These are phyloP conservation scores for Meta bourneti DNA, from an alignment of 2,888 invertebrate genomes.

Conservation along the genomic window DNA sequence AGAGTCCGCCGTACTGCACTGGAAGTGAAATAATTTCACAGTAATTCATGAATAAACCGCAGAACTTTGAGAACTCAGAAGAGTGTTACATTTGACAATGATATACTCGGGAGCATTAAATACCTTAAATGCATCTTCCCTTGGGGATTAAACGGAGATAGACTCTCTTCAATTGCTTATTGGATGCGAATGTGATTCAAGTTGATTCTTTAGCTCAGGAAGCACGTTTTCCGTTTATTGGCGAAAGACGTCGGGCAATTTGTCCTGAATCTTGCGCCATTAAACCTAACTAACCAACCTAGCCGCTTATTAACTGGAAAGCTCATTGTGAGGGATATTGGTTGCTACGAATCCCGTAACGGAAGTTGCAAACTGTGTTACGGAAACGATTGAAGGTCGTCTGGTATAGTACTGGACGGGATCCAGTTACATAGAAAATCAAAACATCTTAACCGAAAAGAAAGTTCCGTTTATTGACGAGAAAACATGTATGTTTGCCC, in stretches of 20 bases:
- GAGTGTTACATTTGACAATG: not conserved
- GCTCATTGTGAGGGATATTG: no score
- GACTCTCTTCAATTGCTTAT: not conserved
- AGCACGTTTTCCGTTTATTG: not conserved
- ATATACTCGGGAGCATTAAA: not conserved
- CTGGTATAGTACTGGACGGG: no score
- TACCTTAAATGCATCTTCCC: not conserved
- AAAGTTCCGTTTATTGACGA: no score
- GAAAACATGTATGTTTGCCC: no score
- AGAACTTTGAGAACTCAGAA: not conserved
- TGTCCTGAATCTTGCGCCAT: not conserved
- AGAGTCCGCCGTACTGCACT: not conserved
- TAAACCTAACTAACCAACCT: no score
- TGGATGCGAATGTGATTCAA: not conserved
- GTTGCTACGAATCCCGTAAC: no score
- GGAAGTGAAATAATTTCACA: not conserved
- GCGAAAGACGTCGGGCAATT: not conserved
- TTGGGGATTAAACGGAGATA: not conserved
- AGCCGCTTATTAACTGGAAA: no score
- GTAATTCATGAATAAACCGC: constrained; percentile 6
- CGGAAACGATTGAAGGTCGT: no score
- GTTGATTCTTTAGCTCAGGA: not conserved
- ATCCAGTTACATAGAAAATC: no score
- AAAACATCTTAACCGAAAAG: no score
- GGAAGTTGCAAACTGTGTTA: no score